Evolutionary conservation across 2,888 invertebrate species (phyloP), one percentile per base, ranked within the genome.

Genomic region (Dicycla oo): DNA sequence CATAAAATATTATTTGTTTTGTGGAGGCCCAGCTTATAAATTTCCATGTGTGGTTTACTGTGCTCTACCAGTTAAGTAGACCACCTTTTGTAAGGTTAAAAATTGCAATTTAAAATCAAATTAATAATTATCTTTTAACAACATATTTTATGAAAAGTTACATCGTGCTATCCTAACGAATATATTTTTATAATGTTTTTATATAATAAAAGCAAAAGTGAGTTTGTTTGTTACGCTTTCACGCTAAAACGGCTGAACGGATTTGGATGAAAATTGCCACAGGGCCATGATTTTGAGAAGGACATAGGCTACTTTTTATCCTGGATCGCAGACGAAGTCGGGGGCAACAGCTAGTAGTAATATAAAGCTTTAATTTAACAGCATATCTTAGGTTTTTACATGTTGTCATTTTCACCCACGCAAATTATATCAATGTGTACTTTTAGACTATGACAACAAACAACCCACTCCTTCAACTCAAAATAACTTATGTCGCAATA

Each of bases 1-100:
- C 5, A n/a, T n/a, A n/a, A n/a, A n/a, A n/a, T n/a, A n/a, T 57
- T 51, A 53, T 80, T 80, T 34, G 30, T 43, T 69, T 75, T 57
- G 53, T n/a, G 38, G 1, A 34, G n/a, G 7, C 6, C 6, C 34
- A 34, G 40, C 11, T 62, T 20, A 78, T 71, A 71, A 66, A 43
- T 56, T 30, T 49, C 60, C 78, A 18, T 72, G 62, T 4, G 69
- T 72, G 20, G 20, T 60, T 11, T 47, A 34, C 15, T 68, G 23
- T 26, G 15, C 4, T 69, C 49, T 15, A 40, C 15, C 2, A 11
- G n/a, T n/a, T n/a, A n/a, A n/a, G 2, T 47, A 15, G 10, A 30
- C n/a, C 3, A n/a, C 7, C 7, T 49, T n/a, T 63, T 26, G 18
- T 38, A 15, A 11, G 13, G 13, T 20, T 38, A 1, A 1, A 20